These are phyloP conservation scores for Ophiodon elongatus DNA, from an alignment of 2,113 vertebrate species.

Conservation along the genomic window DNA sequence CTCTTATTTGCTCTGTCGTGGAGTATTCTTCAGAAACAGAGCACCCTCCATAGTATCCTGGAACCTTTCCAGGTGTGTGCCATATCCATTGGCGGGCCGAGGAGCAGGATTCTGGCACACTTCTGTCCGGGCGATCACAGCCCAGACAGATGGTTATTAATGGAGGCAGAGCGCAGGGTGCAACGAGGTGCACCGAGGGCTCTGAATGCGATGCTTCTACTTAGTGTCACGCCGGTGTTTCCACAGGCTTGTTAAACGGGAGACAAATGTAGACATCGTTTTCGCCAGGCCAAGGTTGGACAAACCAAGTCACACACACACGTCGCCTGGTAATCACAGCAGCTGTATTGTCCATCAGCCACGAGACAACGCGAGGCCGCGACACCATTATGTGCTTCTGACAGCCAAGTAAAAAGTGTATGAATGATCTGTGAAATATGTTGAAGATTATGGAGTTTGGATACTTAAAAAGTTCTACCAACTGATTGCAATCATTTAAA, in stretches of 20 bases:
- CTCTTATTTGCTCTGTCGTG: background rate
- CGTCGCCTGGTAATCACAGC: conserved; percentile 1
- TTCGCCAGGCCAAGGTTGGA: background rate
- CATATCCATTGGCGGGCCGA: background rate
- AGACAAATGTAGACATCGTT: conserved; percentile 20
- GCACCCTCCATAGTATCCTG: background rate
- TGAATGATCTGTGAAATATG: background rate
- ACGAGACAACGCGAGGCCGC: background rate
- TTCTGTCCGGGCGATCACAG: conserved; percentile 30
- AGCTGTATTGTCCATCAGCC: conserved; percentile 13
- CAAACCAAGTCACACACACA: conserved; percentile 25
- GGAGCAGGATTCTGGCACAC: conserved; percentile 14
- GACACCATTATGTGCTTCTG: background rate
- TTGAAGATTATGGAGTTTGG: background rate
- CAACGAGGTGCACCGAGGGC: conserved; percentile 28
- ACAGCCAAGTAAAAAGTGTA: background rate
- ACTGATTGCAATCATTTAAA: background rate
- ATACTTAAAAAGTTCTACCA: background rate
- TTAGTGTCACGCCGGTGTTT: conserved; percentile 23
- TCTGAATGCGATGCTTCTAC: conserved; percentile 28
- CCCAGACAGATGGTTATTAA: conserved; percentile 51
- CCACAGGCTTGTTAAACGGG: conserved; percentile 19
- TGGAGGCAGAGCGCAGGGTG: conserved; percentile 36
- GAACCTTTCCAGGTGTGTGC: conserved; percentile 13
- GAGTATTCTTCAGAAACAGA: background rate